These are phyloP conservation scores for Podotricha telesiphe DNA, from an alignment of 2,888 invertebrate genomes.

Conservation along the genomic window DNA sequence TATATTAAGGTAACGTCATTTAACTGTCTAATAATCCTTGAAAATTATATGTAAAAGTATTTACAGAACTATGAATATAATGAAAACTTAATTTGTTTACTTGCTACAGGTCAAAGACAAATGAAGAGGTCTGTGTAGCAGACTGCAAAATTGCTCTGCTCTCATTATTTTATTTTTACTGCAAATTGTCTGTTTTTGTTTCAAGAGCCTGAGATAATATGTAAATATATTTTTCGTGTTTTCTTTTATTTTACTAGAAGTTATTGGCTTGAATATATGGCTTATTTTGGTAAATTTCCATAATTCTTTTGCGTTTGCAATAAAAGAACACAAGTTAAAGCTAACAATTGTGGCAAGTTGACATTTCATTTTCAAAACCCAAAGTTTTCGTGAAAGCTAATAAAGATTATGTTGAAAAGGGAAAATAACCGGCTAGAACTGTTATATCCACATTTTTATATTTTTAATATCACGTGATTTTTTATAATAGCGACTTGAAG, in stretches of 20 bases:
- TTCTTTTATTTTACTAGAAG: neutral
- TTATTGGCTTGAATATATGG: no score
- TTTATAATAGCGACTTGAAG: neutral
- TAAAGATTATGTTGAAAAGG: no score
- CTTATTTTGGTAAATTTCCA: no score
- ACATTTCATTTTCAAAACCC: no score
- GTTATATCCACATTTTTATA: no score
- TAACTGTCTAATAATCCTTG: no score
- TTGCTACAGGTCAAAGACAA: constrained; percentile 7
- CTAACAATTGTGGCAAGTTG: no score
- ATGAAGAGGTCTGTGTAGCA: constrained; percentile 15
- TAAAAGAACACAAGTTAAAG: no score
- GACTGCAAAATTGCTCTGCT: constrained; percentile 20
- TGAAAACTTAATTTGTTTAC: constrained; percentile 2
- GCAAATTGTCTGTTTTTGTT: constrained; percentile 11
- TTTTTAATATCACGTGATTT: neutral
- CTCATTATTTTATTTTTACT: constrained; percentile 14
- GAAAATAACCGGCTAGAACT: no score
- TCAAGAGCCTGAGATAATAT: neutral
- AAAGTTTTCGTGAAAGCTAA: no score
- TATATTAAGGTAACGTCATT: no score
- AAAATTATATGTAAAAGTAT: neutral
- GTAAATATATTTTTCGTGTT: neutral
- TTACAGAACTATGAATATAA: constrained; percentile 1
- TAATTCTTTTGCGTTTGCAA: no score